These are phyloP conservation scores for Neuroscelio doddi DNA, from an alignment of 2,888 invertebrate genomes.

Conservation along the genomic window DNA sequence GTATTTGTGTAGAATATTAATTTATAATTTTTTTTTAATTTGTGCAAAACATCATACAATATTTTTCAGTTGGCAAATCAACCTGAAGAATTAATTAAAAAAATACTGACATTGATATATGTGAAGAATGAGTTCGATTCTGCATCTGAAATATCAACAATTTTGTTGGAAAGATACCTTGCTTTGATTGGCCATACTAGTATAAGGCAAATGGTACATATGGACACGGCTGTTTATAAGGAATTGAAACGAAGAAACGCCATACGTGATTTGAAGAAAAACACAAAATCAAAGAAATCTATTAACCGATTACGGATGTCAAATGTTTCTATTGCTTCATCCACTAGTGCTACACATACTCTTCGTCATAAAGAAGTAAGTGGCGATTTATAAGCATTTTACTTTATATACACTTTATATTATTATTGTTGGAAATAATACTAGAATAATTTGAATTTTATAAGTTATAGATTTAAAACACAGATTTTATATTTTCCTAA, in stretches of 20 bases:
- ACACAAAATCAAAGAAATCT: constrained; percentile 36
- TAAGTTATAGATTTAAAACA: no score
- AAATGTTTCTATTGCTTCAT: constrained; percentile 21
- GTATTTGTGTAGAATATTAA: no score
- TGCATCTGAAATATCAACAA: constrained; percentile 30
- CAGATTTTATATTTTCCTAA: no score
- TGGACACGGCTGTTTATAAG: constrained; percentile 88
- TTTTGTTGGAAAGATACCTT: constrained; percentile 71
- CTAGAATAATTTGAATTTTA: no score
- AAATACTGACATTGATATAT: constrained; percentile 42
- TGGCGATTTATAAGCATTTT: not conserved
- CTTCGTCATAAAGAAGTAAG: constrained; percentile 55
- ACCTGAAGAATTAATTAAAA: constrained; percentile 72
- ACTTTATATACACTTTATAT: no score
- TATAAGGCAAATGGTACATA: constrained; percentile 83
- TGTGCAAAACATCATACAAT: no score
- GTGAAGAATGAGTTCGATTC: constrained; percentile 22
- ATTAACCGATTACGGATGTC: constrained; percentile 12
- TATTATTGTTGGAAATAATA: no score
- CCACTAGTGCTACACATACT: constrained; percentile 50
- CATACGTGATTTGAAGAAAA: constrained; percentile 62
- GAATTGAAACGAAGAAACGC: constrained; percentile 82
- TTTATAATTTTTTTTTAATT: no score
- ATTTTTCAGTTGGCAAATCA: constrained; percentile 74
- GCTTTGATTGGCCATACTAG: constrained; percentile 84